Base-by-base conservation (phyloP, 2,113 vertebrate genomes). In the Mystacornis crossleyi region DNA sequence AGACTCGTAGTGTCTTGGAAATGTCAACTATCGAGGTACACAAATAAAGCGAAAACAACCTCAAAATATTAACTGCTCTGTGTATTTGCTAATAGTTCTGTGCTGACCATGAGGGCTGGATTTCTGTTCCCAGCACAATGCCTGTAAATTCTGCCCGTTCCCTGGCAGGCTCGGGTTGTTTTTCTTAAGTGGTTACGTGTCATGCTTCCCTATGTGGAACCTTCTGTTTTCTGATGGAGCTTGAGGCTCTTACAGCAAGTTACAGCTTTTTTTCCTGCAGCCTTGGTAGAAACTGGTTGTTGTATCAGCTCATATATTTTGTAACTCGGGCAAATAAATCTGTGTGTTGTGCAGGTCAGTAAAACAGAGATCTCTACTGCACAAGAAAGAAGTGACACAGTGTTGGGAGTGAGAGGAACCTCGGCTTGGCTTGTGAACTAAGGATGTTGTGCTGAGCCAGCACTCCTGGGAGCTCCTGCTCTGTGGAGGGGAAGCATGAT, bases 281-380 rank as follows among this genome's bases (percentile, higher is more conserved):
- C 65, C 55, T 87, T 42, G 64, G 50, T 38, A 31, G 77, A 83
- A 87, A 71, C 43, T 42, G 29, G 67, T 62, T 74, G 36, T 79
- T 85, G 38, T 48, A 65, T 62, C 75, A 83, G 33, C 33, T 90
- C 67, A 71, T 71, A 18, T 53, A 95, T 92, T 95, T 89, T 6
- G 10, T 86, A 77, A 55, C 73, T 81, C 47, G 31, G 43, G 66
- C 19, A 94, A 90, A 90, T 95, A 96, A 95, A 87, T 83, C 83
- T 78, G 74, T 45, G 34, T 55, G 58, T 38, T 82, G 31, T 67
- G 48, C 50, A 28, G 4, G 9, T 74, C 66, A 74, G 70, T 57
- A 36, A 85, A 93, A 79, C 36, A 19, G 69, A 92, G 74, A 66
- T 89, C 28, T 74, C n/a, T 75, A 2, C 25, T 65, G 82, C 42